These are phyloP conservation scores for Thalassophryne amazonica DNA, from an alignment of 2,797 vertebrate genomes.

Conservation along the genomic window DNA sequence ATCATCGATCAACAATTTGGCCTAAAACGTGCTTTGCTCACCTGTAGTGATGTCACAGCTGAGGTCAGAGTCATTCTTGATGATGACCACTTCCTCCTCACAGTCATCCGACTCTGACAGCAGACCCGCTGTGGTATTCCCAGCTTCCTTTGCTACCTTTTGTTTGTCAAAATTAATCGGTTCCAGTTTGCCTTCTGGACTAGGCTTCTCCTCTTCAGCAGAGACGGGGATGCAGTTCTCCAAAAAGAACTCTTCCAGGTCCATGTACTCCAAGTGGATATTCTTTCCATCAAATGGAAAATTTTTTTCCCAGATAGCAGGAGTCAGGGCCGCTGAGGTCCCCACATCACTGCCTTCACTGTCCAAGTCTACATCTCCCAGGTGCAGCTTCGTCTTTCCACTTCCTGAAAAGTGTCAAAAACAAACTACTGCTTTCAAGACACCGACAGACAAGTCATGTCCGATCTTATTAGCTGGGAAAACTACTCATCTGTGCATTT, in stretches of 20 bases:
- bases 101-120: slow-evolving; percentile 82
- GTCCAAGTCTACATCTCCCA: slow-evolving; percentile 49
- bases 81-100: slow-evolving; percentile 64
- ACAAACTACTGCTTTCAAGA: too few species aligned
- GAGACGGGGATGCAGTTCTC: slow-evolving; percentile 89
- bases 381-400: slow-evolving; percentile 72
- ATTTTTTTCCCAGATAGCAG: slow-evolving; percentile 98
- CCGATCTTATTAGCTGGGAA: too few species aligned
- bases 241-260: slow-evolving; percentile 94
- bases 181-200: slow-evolving; percentile 6
- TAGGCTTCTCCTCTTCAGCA: slow-evolving; percentile 32
- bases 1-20: too few species aligned
- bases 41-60: slow-evolving; percentile 60
- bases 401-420: slow-evolving; percentile 77
- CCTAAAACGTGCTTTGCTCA: slow-evolving; percentile 46
- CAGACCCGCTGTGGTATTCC: slow-evolving; percentile 55
- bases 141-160: background rate
- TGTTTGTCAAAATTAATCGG: too few species aligned
- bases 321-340: slow-evolving; percentile 91
- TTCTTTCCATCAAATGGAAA: slow-evolving; percentile 94
- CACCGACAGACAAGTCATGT: too few species aligned
- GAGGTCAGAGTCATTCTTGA: slow-evolving; percentile 33
- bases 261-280: slow-evolving; percentile 98
- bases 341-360: slow-evolving; percentile 67
- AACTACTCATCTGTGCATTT: too few species aligned